phyloP scores from a whole-genome alignment of 2,888 invertebrate genomes.

The Frankliniella fusca region DNA sequence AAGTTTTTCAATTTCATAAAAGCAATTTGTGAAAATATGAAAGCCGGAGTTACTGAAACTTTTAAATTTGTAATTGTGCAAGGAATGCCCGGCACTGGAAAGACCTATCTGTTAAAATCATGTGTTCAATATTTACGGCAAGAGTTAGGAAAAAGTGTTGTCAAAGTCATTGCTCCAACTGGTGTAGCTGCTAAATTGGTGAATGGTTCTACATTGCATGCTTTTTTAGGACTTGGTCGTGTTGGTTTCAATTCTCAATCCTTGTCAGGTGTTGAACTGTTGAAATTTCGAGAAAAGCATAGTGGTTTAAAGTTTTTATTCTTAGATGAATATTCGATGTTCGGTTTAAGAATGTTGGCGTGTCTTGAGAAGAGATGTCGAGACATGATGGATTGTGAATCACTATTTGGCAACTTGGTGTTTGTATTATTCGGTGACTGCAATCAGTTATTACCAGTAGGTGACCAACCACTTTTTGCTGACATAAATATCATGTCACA shows the following conservation, averaged over 20 bases:
- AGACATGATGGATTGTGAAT: neutral
- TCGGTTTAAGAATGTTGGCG: neutral
- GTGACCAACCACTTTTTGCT: neutral
- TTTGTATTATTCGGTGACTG: neutral
- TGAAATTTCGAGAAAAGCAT: neutral
- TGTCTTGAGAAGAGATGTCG: neutral
- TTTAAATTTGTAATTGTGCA: conserved; percentile 6
- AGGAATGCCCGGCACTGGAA: conserved; percentile 31
- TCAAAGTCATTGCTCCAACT: conserved; percentile 29
- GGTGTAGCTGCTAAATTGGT: conserved; percentile 30
- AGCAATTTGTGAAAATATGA: no score
- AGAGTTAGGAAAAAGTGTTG: neutral
- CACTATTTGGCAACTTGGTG: neutral
- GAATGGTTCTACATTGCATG: conserved; percentile 28
- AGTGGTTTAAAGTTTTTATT: neutral
- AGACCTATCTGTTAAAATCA: conserved; percentile 28
- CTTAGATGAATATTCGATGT: neutral
- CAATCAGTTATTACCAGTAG: neutral
- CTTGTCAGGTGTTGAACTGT: neutral
- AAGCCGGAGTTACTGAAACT: no score
- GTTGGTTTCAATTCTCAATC: neutral
- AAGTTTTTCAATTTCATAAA: no score
- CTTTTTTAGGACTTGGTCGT: neutral
- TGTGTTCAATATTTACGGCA: neutral
- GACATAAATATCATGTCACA: neutral